phyloP scores from a whole-genome alignment of 1,140 invertebrate genomes.

The Protaetia brevitarsis region DNA sequence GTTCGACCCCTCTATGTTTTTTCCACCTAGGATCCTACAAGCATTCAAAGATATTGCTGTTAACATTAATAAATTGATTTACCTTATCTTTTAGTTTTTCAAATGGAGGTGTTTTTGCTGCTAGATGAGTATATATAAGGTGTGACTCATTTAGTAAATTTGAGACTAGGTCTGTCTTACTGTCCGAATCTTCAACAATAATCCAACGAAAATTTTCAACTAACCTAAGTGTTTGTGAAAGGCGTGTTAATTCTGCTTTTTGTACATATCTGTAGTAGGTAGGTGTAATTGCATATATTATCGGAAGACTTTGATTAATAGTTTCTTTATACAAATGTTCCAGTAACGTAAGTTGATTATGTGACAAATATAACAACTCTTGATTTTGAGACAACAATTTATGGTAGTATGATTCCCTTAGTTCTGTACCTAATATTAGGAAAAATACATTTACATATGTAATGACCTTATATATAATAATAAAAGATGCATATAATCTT shows the following conservation, averaged over 20 bases:
- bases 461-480: neutral
- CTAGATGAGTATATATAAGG: slow-evolving; percentile 75
- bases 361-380: slow-evolving; percentile 41
- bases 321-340: slow-evolving; percentile 38
- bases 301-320: slow-evolving; percentile 51
- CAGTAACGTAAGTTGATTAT: slow-evolving; percentile 40
- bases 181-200: slow-evolving; percentile 82
- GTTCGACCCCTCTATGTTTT: slow-evolving; percentile 91
- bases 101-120: slow-evolving; percentile 59
- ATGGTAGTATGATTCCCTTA: neutral
- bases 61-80: slow-evolving; percentile 9
- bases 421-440: neutral
- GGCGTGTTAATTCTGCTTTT: slow-evolving; percentile 90
- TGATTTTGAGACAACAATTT: slow-evolving; percentile 31
- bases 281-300: slow-evolving; percentile 89
- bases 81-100: slow-evolving; percentile 52
- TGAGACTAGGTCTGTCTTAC: slow-evolving; percentile 73
- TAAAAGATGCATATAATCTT: neutral
- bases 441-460: neutral
- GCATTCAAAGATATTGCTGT: slow-evolving; percentile 22
- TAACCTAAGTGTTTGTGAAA: slow-evolving; percentile 85
- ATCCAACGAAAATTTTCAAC: slow-evolving; percentile 95
- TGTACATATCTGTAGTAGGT: slow-evolving; percentile 87
- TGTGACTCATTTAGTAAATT: slow-evolving; percentile 74
- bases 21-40: slow-evolving; percentile 76